Percentiles rank a stretch among this genome's conserved stretches.
These are phyloP conservation scores for Condylura cristata DNA, from an alignment of 2,113 vertebrate species.

Conservation along the genomic window DNA sequence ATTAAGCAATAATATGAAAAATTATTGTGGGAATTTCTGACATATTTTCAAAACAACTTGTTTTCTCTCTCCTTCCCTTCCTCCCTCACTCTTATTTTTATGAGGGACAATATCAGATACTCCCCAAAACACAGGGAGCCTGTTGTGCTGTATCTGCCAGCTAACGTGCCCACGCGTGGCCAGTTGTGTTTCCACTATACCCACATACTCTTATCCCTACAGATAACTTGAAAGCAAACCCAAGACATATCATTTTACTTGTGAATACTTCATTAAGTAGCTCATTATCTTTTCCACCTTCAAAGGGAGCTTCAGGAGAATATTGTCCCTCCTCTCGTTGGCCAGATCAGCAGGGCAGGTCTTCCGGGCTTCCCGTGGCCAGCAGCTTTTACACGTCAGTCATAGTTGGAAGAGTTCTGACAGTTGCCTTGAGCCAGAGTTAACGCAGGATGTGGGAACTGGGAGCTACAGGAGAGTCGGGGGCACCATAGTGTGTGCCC, in stretches of 20 bases:
- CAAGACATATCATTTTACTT: slow-evolving; percentile 8
- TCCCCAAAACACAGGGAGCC: not conserved
- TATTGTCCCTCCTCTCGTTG: not conserved
- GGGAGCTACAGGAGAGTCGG: not conserved
- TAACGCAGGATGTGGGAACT: not conserved
- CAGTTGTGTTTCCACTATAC: not conserved
- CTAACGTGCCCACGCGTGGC: not conserved
- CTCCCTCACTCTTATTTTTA: not conserved
- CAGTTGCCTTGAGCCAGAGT: not conserved
- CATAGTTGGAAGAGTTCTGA: slow-evolving; percentile 6
- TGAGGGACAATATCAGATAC: not conserved
- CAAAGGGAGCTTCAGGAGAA: not conserved
- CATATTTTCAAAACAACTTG: not conserved
- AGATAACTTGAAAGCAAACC: slow-evolving; percentile 48
- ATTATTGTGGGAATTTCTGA: slow-evolving; percentile 16
- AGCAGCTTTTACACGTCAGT: not conserved
- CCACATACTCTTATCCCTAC: not conserved
- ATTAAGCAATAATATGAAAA: slow-evolving; percentile 23
- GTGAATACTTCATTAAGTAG: slow-evolving; percentile 9
- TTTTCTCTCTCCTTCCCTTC: not conserved
- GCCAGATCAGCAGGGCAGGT: not conserved
- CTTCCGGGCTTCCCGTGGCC: not conserved
- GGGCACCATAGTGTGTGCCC: not conserved
- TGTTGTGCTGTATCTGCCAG: not conserved
- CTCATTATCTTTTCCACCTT: not conserved